Conservation (phyloP, 2,797 vertebrate genomes). For the Meda fulgida region DNA sequence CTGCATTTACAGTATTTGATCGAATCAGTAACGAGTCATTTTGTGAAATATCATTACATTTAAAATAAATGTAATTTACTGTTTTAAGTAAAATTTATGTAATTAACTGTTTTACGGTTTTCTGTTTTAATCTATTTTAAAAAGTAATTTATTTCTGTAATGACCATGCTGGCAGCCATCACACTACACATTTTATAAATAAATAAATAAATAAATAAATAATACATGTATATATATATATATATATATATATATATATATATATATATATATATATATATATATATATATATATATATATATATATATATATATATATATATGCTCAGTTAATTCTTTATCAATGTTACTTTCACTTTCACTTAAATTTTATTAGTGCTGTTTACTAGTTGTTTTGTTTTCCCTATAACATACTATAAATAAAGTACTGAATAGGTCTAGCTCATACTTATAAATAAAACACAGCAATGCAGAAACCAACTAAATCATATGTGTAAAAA, state of each 20-base stretch:
- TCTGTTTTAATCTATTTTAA: not conserved
- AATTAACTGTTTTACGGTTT: too few relatives aligned
- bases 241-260: too few relatives aligned
- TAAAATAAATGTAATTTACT: too few relatives aligned
- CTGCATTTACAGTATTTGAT: too few relatives aligned
- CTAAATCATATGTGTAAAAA: conserved; percentile 45
- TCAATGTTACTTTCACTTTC: not conserved
- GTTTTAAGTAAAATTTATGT: too few relatives aligned
- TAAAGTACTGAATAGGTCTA: conserved; percentile 21
- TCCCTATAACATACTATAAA: not conserved
- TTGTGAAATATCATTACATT: not conserved
- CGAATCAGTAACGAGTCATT: not conserved
- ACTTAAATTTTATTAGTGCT: not conserved
- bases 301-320: too few relatives aligned
- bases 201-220: too few relatives aligned
- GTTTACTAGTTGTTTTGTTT: conserved; percentile 13
- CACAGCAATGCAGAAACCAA: conserved; percentile 37
- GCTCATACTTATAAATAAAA: conserved; percentile 43
- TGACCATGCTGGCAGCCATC: not conserved
- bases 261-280: too few relatives aligned
- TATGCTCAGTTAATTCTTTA: not conserved
- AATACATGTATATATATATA: too few relatives aligned
- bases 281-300: too few relatives aligned
- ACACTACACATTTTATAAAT: too few relatives aligned
- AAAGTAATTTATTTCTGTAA: too few relatives aligned